Evolutionary conservation across 2,888 invertebrate genomes (phyloP).

Genomic region (Noctua janthina): DNA sequence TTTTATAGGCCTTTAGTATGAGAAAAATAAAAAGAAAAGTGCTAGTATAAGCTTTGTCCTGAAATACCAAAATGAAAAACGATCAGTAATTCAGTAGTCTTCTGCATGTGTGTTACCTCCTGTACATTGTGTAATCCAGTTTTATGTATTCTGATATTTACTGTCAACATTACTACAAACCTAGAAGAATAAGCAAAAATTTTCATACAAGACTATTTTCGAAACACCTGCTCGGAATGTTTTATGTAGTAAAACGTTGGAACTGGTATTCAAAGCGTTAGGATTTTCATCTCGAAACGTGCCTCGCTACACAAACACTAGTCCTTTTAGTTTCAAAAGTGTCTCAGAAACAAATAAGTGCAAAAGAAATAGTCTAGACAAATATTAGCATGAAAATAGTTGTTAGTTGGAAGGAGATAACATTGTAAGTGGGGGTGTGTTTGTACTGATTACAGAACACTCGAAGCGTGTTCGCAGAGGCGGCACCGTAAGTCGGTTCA

Average conservation of each 20-base stretch:
- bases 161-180: slow-evolving; percentile 32
- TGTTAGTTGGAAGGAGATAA: slow-evolving; percentile 61
- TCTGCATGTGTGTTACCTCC: background rate
- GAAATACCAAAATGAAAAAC: background rate
- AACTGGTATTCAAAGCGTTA: slow-evolving; percentile 61
- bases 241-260: slow-evolving; percentile 61
- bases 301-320: slow-evolving; percentile 49
- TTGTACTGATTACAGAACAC: slow-evolving; percentile 75
- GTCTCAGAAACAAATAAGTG: slow-evolving; percentile 58
- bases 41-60: background rate
- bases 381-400: slow-evolving; percentile 69
- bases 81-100: background rate
- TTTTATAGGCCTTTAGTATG: background rate
- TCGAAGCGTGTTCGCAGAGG: slow-evolving; percentile 72
- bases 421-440: slow-evolving; percentile 67
- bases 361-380: slow-evolving; percentile 67
- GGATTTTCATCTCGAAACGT: slow-evolving; percentile 59
- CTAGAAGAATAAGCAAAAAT: slow-evolving; percentile 45
- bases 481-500: slow-evolving; percentile 72
- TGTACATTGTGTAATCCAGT: slow-evolving; percentile 11
- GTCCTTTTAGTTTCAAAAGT: slow-evolving; percentile 53
- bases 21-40: background rate
- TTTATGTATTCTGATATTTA: slow-evolving; percentile 32
- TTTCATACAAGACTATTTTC: slow-evolving; percentile 52
- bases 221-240: slow-evolving; percentile 59